Conservation (phyloP, 2,888 invertebrate species). For the Orthonevra nobilis region DNA sequence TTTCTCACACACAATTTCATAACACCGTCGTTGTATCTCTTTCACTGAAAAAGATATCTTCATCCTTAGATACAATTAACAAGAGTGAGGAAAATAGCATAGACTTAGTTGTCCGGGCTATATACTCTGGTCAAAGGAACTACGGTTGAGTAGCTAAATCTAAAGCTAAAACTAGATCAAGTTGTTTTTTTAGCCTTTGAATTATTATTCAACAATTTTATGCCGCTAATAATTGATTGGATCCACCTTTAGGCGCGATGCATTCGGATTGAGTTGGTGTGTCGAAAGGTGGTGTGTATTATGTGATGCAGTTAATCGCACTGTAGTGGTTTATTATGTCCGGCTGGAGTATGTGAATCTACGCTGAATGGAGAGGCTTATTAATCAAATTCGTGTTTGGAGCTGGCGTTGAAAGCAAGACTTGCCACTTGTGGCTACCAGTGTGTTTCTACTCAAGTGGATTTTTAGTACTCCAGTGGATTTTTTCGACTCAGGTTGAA, state of each 20-base stretch:
- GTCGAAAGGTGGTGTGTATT: slow-evolving; percentile 18
- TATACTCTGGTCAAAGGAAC: too few relatives aligned
- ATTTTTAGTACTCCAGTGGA: background rate
- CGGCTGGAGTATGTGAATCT: slow-evolving; percentile 38
- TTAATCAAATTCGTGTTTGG: slow-evolving; percentile 40
- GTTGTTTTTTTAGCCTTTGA: slow-evolving; percentile 7
- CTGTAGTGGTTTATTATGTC: slow-evolving; percentile 46
- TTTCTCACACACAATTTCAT: too few relatives aligned
- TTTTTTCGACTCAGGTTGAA: too few relatives aligned
- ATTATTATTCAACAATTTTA: slow-evolving; percentile 37
- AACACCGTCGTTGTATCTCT: too few relatives aligned
- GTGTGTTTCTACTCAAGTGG: slow-evolving; percentile 6
- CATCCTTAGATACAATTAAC: too few relatives aligned
- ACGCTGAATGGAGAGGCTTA: slow-evolving; percentile 2
- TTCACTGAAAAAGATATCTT: too few relatives aligned
- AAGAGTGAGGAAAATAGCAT: too few relatives aligned
- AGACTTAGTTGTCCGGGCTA: too few relatives aligned
- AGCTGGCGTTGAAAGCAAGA: background rate
- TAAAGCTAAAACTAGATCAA: slow-evolving; percentile 53
- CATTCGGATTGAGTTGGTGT: slow-evolving; percentile 1
- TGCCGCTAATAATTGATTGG: slow-evolving; percentile 31
- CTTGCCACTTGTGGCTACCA: background rate
- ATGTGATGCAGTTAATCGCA: slow-evolving; percentile 14
- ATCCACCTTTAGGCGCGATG: slow-evolving; percentile 36
- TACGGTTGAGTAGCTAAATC: too few relatives aligned